phyloP scores from a whole-genome alignment of 1,140 invertebrate species.

The Drosophila albomicans region DNA sequence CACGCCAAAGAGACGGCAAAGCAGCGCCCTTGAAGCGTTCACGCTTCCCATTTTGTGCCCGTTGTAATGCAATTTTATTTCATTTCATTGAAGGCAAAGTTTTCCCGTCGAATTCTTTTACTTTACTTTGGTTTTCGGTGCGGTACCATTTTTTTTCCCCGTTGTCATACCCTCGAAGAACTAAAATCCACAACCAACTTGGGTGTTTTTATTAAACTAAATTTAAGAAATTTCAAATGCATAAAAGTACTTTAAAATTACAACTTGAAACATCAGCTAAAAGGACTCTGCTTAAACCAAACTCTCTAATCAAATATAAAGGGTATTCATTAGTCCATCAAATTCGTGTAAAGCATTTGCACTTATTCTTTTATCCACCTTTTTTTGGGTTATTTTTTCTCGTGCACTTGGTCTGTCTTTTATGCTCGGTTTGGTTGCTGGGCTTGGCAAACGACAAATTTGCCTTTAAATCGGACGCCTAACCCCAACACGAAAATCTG shows the following conservation, averaged over 20 bases:
- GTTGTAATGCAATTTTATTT: constrained; percentile 84
- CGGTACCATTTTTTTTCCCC: constrained; percentile 37
- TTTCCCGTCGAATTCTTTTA: constrained; percentile 78
- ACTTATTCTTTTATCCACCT: not conserved
- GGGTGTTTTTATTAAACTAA: too few relatives aligned
- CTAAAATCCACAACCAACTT: too few relatives aligned
- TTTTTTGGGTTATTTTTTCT: constrained; percentile 6
- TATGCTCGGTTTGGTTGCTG: constrained; percentile 34
- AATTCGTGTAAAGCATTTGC: not conserved
- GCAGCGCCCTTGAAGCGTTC: constrained; percentile 41
- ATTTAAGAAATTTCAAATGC: too few relatives aligned
- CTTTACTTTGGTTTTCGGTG: constrained; percentile 68
- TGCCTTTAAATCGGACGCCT: constrained; percentile 50
- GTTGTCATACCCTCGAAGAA: constrained; percentile 1
- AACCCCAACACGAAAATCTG: constrained; percentile 8
- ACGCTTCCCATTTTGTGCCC: constrained; percentile 48
- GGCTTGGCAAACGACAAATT: constrained; percentile 44
- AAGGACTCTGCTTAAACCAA: too few relatives aligned
- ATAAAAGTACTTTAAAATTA: too few relatives aligned
- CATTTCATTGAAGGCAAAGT: constrained; percentile 82
- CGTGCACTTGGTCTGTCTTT: constrained; percentile 39
- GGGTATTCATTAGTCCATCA: not conserved
- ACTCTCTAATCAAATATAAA: not conserved
- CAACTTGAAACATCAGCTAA: too few relatives aligned
- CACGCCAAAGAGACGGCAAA: constrained; percentile 20